Conservation (phyloP, 2,888 invertebrate species). For the Poecilobothrus nobilitatus region DNA sequence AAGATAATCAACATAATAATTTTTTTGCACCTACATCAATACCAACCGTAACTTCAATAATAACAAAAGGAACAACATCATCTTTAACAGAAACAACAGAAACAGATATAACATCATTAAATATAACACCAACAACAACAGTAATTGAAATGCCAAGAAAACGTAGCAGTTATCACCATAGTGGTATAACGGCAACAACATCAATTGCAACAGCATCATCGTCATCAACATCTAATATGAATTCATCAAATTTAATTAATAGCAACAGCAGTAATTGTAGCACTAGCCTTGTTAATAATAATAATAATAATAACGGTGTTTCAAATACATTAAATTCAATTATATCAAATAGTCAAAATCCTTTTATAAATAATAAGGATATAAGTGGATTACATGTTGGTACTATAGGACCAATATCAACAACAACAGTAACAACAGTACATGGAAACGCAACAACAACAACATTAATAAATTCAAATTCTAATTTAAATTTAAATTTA, state of each 20-base stretch:
- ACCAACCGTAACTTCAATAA: no score
- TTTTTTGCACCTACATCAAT: neutral
- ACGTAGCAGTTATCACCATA: constrained; percentile 22
- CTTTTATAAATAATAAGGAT: constrained; percentile 34
- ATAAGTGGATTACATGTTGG: neutral
- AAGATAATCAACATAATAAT: neutral
- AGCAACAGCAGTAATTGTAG: neutral
- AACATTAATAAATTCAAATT: neutral
- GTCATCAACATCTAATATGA: constrained; percentile 21
- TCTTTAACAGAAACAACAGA: constrained; percentile 23
- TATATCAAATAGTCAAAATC: constrained; percentile 31
- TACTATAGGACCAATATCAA: neutral
- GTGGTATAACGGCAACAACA: constrained; percentile 22
- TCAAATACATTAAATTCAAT: neutral
- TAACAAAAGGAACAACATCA: neutral
- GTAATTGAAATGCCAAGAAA: constrained; percentile 38
- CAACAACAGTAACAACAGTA: neutral
- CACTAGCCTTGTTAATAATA: constrained; percentile 9
- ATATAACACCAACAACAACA: constrained; percentile 23
- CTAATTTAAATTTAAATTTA: neutral
- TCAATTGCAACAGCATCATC: constrained; percentile 25
- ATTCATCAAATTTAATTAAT: constrained; percentile 9
- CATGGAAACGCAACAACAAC: neutral
- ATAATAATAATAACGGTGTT: constrained; percentile 14
- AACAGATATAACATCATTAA: constrained; percentile 24